These are phyloP conservation scores for Ernsta delagoae DNA, from an alignment of 2,888 invertebrate genomes.

Conservation along the genomic window DNA sequence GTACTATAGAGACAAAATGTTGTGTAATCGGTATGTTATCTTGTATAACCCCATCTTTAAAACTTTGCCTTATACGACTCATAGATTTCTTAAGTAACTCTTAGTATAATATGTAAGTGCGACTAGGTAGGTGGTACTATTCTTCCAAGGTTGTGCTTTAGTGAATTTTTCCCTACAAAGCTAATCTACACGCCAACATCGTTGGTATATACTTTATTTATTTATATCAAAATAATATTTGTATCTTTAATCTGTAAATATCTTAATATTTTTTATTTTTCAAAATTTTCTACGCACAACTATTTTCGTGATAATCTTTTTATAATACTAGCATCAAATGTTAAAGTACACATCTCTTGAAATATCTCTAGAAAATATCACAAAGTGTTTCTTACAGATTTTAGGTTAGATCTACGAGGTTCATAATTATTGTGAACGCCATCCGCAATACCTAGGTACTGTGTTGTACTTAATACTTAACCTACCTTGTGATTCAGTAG, in stretches of 20 bases:
- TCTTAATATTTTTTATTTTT: slow-evolving; percentile 55
- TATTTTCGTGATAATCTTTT: slow-evolving; percentile 71
- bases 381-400: slow-evolving; percentile 37
- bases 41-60: slow-evolving; percentile 76
- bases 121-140: slow-evolving; percentile 79
- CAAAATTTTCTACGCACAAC: slow-evolving; percentile 80
- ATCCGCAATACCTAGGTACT: background rate
- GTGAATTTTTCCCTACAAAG: slow-evolving; percentile 68
- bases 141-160: slow-evolving; percentile 85
- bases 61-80: slow-evolving; percentile 82
- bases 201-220: slow-evolving; percentile 52
- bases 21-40: slow-evolving; percentile 47
- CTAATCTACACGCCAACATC: slow-evolving; percentile 53
- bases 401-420: slow-evolving; percentile 15
- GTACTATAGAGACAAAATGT: slow-evolving; percentile 24
- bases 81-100: slow-evolving; percentile 74
- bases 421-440: slow-evolving; percentile 8
- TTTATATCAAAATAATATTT: slow-evolving; percentile 49
- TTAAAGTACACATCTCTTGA: slow-evolving; percentile 50
- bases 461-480: slow-evolving; percentile 1
- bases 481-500: slow-evolving; percentile 9
- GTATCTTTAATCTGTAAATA: slow-evolving; percentile 67
- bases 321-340: slow-evolving; percentile 53
- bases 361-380: slow-evolving; percentile 44
- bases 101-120: slow-evolving; percentile 72